Evolutionary conservation across 2,797 vertebrate genomes (phyloP).

Genomic region (Masticophis lateralis): DNA sequence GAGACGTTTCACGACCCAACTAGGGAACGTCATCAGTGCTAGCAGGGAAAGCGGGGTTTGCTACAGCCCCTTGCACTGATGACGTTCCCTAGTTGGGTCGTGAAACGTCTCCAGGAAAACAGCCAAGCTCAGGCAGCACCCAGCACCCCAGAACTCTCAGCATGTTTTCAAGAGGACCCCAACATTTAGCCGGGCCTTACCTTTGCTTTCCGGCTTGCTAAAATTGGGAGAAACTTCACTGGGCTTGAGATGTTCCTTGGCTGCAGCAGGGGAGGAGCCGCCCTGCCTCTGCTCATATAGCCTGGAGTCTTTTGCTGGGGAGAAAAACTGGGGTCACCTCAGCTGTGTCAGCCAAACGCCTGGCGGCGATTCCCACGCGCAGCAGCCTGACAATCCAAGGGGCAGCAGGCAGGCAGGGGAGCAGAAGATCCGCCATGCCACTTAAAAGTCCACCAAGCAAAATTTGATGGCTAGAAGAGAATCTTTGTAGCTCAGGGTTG

Average conservation of each 20-base stretch:
- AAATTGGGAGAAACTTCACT: slow-evolving; percentile 84
- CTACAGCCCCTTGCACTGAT: too few relatives aligned
- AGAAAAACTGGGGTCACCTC: background rate
- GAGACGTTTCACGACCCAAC: too few relatives aligned
- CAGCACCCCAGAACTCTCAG: too few relatives aligned
- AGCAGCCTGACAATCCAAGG: background rate
- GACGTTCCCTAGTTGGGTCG: too few relatives aligned
- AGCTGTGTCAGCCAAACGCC: background rate
- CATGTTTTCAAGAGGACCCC: background rate
- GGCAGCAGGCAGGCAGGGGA: background rate
- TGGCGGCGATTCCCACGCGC: background rate
- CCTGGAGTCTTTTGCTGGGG: slow-evolving; percentile 90
- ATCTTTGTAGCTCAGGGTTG: background rate
- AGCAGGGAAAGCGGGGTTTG: too few relatives aligned
- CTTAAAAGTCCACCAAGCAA: background rate
- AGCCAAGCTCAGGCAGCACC: too few relatives aligned
- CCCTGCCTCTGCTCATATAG: slow-evolving; percentile 92
- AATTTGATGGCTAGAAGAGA: background rate
- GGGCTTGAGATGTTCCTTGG: slow-evolving; percentile 91
- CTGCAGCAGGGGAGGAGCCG: slow-evolving; percentile 86
- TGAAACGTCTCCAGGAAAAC: too few relatives aligned
- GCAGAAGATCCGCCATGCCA: background rate
- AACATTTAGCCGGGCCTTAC: slow-evolving; percentile 63
- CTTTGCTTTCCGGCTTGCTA: slow-evolving; percentile 89
- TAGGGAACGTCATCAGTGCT: too few relatives aligned